A percentile compares a stretch with the other conserved stretches of the same genome.
Conservation (phyloP, 2,888 invertebrate genomes). For the Calliopum simillimum region DNA sequence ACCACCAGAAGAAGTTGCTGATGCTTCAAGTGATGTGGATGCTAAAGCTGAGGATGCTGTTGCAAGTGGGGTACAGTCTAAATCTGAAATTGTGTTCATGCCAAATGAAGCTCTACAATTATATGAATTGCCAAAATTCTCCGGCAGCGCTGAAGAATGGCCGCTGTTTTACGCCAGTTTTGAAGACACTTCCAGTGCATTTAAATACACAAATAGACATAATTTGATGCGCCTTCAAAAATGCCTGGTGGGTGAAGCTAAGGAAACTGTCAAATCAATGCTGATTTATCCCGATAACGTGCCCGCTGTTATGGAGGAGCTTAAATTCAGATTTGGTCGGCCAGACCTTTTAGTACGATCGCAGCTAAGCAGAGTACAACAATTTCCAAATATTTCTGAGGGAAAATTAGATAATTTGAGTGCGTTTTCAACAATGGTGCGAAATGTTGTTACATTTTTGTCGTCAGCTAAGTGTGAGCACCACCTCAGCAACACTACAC, state of each 20-base stretch:
- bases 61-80: no score
- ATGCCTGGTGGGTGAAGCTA: constrained; percentile 21
- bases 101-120: neutral
- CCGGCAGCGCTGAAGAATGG: constrained; percentile 29
- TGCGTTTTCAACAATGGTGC: neutral
- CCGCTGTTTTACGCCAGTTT: constrained; percentile 29
- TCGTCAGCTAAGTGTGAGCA: constrained; percentile 22
- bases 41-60: no score
- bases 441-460: constrained; percentile 26
- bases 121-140: neutral
- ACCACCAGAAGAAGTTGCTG: no score
- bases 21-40: no score
- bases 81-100: neutral
- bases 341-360: constrained; percentile 30
- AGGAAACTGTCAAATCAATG: constrained; percentile 25
- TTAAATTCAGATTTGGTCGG: constrained; percentile 40
- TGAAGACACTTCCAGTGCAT: constrained; percentile 6
- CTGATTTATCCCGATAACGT: constrained; percentile 36
- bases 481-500: neutral
- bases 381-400: no score
- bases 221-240: constrained; percentile 36
- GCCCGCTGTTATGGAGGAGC: constrained; percentile 34
- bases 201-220: constrained; percentile 28
- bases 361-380: constrained; percentile 34
- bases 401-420: no score